Base-by-base conservation (phyloP, 2,888 invertebrate species). In the Nezara viridula region DNA sequence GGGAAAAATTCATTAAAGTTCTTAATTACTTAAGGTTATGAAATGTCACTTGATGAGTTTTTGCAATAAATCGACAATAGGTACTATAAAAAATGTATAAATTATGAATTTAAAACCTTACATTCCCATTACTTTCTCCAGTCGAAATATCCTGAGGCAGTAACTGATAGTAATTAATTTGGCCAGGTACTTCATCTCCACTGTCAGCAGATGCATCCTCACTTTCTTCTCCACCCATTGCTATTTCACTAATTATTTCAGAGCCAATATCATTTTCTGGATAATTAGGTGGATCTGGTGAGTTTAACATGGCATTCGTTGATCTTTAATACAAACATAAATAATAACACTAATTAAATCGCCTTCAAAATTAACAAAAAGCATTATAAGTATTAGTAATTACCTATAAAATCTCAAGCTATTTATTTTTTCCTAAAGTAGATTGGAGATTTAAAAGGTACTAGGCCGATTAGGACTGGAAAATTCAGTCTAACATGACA, bases 251-350 rank as follows among this genome's bases (percentile, higher is more conserved):
- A 85, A 66, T 88, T 85, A 55, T 55, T 49, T 60, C 49, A 49
- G 60, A 52, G 40, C 66, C 55, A 89, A 87, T 21, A 55, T 86
- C 49, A 27, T 87, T 89, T 37, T 89, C 91, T 21, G 88, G 50
- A 44, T 89, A 89, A 77, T 87, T 88, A 16, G 90, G 89, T 27
- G 91, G 91, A n/a, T 91, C 91, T 40, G 91, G 91, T 77, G 89
- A 90, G 89, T 88, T 90, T 12, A 89, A 49, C 50, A 87, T 86
- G 49, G 88, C 91, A 90, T 44, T 90, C 89, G 44, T 24, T 88
- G 12, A 32, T 24, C 66, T 40, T 40, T 0, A 55, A 27, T 66
- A 47, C 21, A 37, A 55, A 52, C 60, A 52, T 5, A n/a, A 86
- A 86, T 40, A 85, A 40, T 55, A n/a, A 55, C n/a, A 55, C 4